These are phyloP conservation scores for Characodon lateralis DNA, from an alignment of 2,797 vertebrate genomes.

Conservation along the genomic window DNA sequence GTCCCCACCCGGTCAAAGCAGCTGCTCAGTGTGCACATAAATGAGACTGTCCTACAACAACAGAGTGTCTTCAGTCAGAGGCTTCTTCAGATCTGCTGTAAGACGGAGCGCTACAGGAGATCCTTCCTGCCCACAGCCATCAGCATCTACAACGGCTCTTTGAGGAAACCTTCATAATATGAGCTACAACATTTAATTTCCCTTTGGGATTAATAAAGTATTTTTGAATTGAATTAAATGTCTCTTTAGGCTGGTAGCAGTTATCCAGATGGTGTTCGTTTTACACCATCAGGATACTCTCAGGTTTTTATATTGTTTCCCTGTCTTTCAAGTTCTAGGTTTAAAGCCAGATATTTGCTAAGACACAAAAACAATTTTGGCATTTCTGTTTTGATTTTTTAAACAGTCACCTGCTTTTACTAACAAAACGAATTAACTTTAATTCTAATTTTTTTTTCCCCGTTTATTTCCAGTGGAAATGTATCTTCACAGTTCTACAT, in stretches of 20 bases:
- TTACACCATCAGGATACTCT: not conserved
- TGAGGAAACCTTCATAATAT: too few relatives aligned
- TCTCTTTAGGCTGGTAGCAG: constrained; percentile 1
- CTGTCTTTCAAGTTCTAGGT: too few relatives aligned
- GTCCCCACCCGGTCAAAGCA: constrained; percentile 38
- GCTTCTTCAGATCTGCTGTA: too few relatives aligned
- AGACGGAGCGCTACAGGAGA: too few relatives aligned
- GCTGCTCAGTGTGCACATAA: constrained; percentile 41
- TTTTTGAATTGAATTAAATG: not conserved
- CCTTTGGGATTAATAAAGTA: too few relatives aligned
- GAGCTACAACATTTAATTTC: too few relatives aligned
- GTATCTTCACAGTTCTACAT: not conserved
- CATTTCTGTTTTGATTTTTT: not conserved
- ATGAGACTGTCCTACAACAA: too few relatives aligned
- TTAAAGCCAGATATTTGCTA: too few relatives aligned
- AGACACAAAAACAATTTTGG: not conserved
- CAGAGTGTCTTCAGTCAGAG: too few relatives aligned
- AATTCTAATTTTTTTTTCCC: not conserved
- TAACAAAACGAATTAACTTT: not conserved
- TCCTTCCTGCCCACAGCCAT: too few relatives aligned
- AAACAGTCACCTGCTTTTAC: not conserved
- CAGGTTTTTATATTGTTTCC: not conserved
- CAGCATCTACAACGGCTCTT: too few relatives aligned
- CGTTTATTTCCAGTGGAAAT: not conserved
- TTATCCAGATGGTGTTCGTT: not conserved